Conservation (phyloP, 2,888 invertebrate species). For the Alloscopus bannaensis region DNA sequence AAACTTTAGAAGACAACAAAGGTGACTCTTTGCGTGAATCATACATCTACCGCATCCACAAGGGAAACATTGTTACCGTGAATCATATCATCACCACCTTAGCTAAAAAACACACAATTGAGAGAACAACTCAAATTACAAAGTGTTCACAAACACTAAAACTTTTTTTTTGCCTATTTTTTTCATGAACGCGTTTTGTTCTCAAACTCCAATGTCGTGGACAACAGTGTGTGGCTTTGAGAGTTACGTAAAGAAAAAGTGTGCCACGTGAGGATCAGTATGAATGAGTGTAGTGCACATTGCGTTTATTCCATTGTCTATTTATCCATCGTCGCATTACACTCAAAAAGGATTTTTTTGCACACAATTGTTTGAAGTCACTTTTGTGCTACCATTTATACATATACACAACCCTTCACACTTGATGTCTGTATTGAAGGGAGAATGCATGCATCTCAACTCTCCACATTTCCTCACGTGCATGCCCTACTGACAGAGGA, state of each 20-base stretch:
- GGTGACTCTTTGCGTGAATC: neutral
- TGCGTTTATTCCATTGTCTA: neutral
- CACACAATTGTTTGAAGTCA: too few relatives aligned
- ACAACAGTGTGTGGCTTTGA: constrained; percentile 50
- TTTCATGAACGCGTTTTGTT: constrained; percentile 46
- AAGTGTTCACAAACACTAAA: constrained; percentile 10
- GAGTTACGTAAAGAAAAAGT: constrained; percentile 48
- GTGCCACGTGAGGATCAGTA: constrained; percentile 31
- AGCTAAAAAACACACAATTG: neutral
- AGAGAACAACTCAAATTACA: constrained; percentile 3
- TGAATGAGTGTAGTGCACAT: neutral
- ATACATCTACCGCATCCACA: neutral
- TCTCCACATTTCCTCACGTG: constrained; percentile 40
- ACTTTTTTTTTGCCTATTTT: constrained; percentile 6
- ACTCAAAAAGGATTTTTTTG: neutral
- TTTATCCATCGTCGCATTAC: neutral
- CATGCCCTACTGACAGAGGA: constrained; percentile 19
- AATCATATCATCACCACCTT: constrained; percentile 1
- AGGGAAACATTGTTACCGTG: neutral
- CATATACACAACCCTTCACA: too few relatives aligned
- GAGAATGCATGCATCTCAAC: constrained; percentile 12
- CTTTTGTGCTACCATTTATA: too few relatives aligned
- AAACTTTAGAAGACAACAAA: neutral
- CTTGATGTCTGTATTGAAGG: too few relatives aligned
- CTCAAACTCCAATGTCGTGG: constrained; percentile 54